Evolutionary conservation across 1,140 invertebrate genomes (phyloP).

Genomic region (Drosophila tristis): DNA sequence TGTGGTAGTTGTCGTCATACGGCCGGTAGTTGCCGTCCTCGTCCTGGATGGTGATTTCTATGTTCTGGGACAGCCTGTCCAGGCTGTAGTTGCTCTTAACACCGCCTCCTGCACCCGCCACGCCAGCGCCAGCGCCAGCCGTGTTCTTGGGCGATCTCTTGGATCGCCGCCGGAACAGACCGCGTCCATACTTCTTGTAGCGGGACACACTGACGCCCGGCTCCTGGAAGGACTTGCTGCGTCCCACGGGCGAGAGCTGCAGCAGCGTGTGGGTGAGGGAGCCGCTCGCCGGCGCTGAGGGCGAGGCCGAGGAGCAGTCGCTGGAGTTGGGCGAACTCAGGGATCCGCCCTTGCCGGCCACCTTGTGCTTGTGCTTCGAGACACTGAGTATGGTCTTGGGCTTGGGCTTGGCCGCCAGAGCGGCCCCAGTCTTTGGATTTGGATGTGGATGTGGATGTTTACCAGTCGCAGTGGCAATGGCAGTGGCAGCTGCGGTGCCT

Average conservation of each 20-base stretch:
- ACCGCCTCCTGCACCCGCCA: slow-evolving; percentile 1
- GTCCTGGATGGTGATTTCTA: slow-evolving; percentile 83
- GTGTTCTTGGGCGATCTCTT: slow-evolving; percentile 63
- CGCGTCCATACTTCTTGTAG: slow-evolving; percentile 72
- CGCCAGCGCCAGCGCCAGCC: slow-evolving; percentile 4
- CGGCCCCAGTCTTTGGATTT: slow-evolving; percentile 72
- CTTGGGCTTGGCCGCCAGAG: slow-evolving; percentile 64
- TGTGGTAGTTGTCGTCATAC: slow-evolving; percentile 79
- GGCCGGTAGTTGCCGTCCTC: slow-evolving; percentile 78
- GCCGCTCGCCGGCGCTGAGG: slow-evolving; percentile 39
- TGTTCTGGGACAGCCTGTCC: slow-evolving; percentile 77
- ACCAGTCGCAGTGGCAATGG: slow-evolving; percentile 46
- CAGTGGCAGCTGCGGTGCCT: slow-evolving; percentile 15
- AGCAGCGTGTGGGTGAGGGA: slow-evolving; percentile 16
- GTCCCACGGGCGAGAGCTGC: slow-evolving; percentile 68
- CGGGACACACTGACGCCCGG: slow-evolving; percentile 62
- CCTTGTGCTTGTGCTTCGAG: slow-evolving; percentile 55
- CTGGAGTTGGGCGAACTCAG: slow-evolving; percentile 80
- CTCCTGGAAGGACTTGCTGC: slow-evolving; percentile 83
- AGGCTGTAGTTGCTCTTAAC: slow-evolving; percentile 75
- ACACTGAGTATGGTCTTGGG: slow-evolving; percentile 72
- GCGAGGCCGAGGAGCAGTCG: slow-evolving; percentile 74
- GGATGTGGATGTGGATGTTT: slow-evolving; percentile 37
- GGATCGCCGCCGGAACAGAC: slow-evolving; percentile 72
- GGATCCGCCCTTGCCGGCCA: slow-evolving; percentile 57